Percentiles rank a stretch among this genome's conserved stretches.
phyloP scores from a whole-genome alignment of 2,113 vertebrate genomes.

The Tetraodon nigroviridis region DNA sequence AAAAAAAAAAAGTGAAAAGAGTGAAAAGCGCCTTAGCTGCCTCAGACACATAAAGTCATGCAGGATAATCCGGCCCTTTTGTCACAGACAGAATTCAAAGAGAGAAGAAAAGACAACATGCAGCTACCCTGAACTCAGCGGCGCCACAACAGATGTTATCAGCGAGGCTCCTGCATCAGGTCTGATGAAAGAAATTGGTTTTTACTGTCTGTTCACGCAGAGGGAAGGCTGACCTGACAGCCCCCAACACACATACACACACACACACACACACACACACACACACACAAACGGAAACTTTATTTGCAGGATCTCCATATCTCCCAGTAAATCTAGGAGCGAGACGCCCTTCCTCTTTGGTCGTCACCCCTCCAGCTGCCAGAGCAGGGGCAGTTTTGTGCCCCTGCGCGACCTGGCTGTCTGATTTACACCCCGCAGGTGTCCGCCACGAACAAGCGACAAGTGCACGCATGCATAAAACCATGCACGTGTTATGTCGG shows the following conservation, averaged over 20 bases:
- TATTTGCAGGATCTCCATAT: neutral
- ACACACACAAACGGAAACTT: neutral
- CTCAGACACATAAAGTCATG: slow-evolving; percentile 5
- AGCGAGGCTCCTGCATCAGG: slow-evolving; percentile 25
- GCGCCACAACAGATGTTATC: slow-evolving; percentile 65
- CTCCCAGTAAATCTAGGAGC: slow-evolving; percentile 6
- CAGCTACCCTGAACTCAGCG: slow-evolving; percentile 23
- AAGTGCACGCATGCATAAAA: slow-evolving; percentile 32
- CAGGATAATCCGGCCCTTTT: neutral
- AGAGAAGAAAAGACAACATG: slow-evolving; percentile 37
- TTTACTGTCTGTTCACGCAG: slow-evolving; percentile 47
- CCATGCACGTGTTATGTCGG: slow-evolving; percentile 31
- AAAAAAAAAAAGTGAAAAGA: too few species aligned
- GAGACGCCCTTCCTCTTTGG: slow-evolving; percentile 1
- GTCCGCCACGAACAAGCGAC: slow-evolving; percentile 47
- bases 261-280: neutral
- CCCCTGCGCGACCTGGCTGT: slow-evolving; percentile 8
- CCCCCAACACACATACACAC: slow-evolving; percentile 5
- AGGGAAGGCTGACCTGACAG: slow-evolving; percentile 9
- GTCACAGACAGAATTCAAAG: slow-evolving; percentile 15
- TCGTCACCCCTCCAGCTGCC: slow-evolving; percentile 56
- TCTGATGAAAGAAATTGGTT: slow-evolving; percentile 34
- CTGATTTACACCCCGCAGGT: slow-evolving; percentile 71
- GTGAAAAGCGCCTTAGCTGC: too few species aligned
- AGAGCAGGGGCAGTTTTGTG: slow-evolving; percentile 38